phyloP scores from a whole-genome alignment of 2,113 vertebrate species.

The Peromyscus maniculatus region DNA sequence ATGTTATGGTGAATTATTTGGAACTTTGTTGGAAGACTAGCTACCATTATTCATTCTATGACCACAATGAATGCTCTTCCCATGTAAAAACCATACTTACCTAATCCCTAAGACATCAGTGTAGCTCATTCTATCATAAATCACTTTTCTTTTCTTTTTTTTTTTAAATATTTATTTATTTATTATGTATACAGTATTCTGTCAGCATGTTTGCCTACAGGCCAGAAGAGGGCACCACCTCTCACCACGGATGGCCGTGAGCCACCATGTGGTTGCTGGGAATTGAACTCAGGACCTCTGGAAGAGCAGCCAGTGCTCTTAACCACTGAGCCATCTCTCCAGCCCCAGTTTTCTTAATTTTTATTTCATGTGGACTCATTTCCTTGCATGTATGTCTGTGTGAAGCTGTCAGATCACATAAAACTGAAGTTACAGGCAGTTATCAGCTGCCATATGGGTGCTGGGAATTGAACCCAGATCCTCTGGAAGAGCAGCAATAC shows the following conservation, averaged over 20 bases:
- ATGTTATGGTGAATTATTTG: not conserved
- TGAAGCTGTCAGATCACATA: not conserved
- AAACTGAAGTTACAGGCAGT: not conserved
- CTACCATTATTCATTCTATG: not conserved
- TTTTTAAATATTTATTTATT: no score
- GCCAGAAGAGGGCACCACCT: no score
- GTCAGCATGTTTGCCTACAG: no score
- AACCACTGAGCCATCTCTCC: no score
- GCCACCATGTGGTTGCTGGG: no score
- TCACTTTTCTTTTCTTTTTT: not conserved
- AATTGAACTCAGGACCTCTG: no score
- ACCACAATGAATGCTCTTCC: not conserved
- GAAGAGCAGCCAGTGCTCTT: no score
- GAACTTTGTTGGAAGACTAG: not conserved
- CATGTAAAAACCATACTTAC: not conserved
- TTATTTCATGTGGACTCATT: not conserved
- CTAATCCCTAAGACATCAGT: not conserved
- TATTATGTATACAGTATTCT: no score
- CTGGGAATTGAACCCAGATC: not conserved
- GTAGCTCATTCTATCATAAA: not conserved
- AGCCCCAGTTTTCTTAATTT: not conserved
- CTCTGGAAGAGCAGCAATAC: not conserved
- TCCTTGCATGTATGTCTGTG: not conserved
- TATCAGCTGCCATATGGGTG: not conserved
- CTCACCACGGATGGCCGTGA: no score